Evolutionary conservation across 2,888 invertebrate species (phyloP), one percentile per base, ranked within the genome.

Genomic region (Scaeva pyrastri): DNA sequence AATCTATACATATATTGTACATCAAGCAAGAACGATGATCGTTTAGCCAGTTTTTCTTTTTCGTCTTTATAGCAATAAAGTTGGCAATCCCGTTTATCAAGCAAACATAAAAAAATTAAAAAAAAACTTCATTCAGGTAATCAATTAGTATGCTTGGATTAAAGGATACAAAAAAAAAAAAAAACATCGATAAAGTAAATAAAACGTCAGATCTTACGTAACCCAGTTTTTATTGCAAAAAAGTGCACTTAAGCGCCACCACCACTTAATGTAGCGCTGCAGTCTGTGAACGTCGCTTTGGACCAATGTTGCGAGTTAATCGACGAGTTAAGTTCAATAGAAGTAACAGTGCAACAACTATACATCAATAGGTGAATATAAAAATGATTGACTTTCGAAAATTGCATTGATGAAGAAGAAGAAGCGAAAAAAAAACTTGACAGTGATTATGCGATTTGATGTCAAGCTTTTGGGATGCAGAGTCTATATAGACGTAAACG

Each of bases 81-180:
- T 66, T 66, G 66, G 48, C 12, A 48, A 48, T 66, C 66, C 31
- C 7, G 66, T 66, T 66, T 66, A 31, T 48, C 48, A 66, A 66
- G 45, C 31, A 48, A 48, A 48, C 19, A 21, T 8, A 41, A 1
- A 4, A 19, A 45, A 43, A 48, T 41, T 58, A 68, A 7, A 14
- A 70, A 72, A 56, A 45, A 62, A 23, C 52, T 23, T 23, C 68
- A 73, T 68, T 68, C 80, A 71, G 84, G 71, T 84, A 85, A 85
- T 85, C 85, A 81, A 85, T 85, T 85, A 85, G 80, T 81, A 79
- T 75, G 80, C 66, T 72, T 80, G 76, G 81, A 26, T 82, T 70
- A 55, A 74, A 77, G 77, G 82, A 78, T 82, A 60, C 60, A 60
- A 71, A 86, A 45, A 43, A 39, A 60, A 71, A 86, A 45, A 43